Evolutionary conservation across 2,888 invertebrate genomes (phyloP), one percentile per base, ranked within the genome.

Genomic region (Helleia helle): DNA sequence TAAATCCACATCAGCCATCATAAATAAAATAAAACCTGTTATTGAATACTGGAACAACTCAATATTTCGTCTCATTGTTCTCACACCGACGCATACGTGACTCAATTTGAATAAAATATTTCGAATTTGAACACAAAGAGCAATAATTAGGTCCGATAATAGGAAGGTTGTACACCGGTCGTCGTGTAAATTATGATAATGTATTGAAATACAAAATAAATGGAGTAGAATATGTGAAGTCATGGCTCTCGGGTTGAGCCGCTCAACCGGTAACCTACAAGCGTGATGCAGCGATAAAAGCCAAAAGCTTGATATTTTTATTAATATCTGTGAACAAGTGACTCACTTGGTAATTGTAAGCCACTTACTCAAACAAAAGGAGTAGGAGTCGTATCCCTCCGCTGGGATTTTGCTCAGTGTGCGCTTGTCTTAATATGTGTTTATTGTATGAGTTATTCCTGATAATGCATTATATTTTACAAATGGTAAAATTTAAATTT

Each of bases 131-230:
- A 75, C 73, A 80, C 80, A 83, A 81, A 77, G 80, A 70, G 64
- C 62, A 75, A 80, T 80, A 81, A 83, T 80, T 81, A 77, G 73
- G 69, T 69, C 59, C 68, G 61, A 75, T 81, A 73, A 71, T 74
- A 71, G 71, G 65, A 64, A 65, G 59, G n/a, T n/a, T n/a, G 63
- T 56, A 65, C 62, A 62, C 70, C 61, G 62, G 69, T 59, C 56
- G 61, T 67, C 77, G 81, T 81, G 80, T 74, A 76, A 80, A 80
- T 80, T 80, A 80, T 81, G 77, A 71, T 80, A 81, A 80, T 80
- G 58, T 67, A 58, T 56, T 58, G 55, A 61, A 68, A 64, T 71
- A 70, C 67, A 71, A 73, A 71, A 69, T 73, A 76, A 81, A 76
- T 79, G 72, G 70, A 71, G 70, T 62, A 65, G 67, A 77, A 70